Evolutionary conservation across 2,888 invertebrate genomes (phyloP).

Genomic region (Alcis repandata): DNA sequence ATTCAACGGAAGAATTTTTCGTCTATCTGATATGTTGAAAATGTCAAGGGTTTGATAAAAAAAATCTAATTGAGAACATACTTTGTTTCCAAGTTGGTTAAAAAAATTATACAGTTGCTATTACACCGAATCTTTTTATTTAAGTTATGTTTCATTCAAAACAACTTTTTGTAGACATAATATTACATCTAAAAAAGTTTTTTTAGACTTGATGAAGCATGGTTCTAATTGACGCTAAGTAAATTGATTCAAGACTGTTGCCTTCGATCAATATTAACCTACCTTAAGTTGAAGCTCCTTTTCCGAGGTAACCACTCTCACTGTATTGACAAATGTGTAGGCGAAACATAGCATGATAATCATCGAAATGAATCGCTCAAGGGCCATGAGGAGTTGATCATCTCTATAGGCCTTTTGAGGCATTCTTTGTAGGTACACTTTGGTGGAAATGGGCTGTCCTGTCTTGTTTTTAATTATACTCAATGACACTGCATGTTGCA

Average conservation of each 20-base stretch:
- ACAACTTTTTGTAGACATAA: neutral
- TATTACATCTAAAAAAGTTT: too few species aligned
- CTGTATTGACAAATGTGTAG: conserved; percentile 92
- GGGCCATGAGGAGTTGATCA: conserved; percentile 89
- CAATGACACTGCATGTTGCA: conserved; percentile 78
- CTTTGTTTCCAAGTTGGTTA: neutral
- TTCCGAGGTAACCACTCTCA: conserved; percentile 91
- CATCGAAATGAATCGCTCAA: conserved; percentile 91
- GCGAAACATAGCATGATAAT: conserved; percentile 94
- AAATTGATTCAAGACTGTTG: conserved; percentile 3
- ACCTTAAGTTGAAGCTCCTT: conserved; percentile 93
- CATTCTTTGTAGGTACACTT: conserved; percentile 88
- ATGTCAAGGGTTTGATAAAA: too few species aligned
- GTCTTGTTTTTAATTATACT: conserved; percentile 76
- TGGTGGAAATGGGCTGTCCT: conserved; percentile 67
- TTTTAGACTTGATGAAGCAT: conserved; percentile 9
- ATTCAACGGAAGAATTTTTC: too few species aligned
- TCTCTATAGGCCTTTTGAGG: conserved; percentile 91
- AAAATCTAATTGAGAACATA: too few species aligned
- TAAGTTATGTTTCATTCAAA: neutral
- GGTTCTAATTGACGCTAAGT: neutral
- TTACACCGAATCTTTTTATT: neutral
- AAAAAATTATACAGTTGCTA: neutral
- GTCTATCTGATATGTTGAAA: too few species aligned
- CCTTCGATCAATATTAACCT: conserved; percentile 5